Conservation (phyloP, 2,113 vertebrate species). For the Equus quagga region DNA sequence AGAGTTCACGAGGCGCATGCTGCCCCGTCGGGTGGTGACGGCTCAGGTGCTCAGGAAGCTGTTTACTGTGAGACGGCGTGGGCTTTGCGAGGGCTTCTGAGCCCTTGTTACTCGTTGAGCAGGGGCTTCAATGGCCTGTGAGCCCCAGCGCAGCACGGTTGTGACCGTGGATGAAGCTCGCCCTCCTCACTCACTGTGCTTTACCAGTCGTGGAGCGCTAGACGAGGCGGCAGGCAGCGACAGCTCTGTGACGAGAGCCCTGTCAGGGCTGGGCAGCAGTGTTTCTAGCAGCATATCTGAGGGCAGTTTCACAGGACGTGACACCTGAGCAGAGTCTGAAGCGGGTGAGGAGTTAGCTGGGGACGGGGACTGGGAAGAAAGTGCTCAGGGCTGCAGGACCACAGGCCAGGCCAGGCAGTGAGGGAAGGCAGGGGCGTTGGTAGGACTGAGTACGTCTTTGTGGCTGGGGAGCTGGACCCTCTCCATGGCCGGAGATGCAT, state of each 20-base stretch:
- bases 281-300: neutral
- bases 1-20: fast-evolving
- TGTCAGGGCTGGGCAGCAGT: fast-evolving
- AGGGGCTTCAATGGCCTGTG: neutral
- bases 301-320: neutral
- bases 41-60: fast-evolving
- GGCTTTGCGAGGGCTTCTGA: neutral
- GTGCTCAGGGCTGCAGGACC: neutral
- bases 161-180: fast-evolving
- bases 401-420: neutral
- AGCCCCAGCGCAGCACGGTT: too few relatives aligned
- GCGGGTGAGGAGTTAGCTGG: too few relatives aligned
- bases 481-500: neutral
- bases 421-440: neutral
- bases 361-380: neutral
- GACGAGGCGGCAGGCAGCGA: neutral
- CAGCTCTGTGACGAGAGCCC: fast-evolving
- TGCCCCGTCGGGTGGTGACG: fast-evolving
- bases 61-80: fast-evolving
- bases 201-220: fast-evolving
- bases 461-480: neutral
- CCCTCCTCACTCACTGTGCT: neutral
- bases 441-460: neutral
- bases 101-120: fast-evolving
- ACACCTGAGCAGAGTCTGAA: neutral